Evolutionary conservation across 2,113 vertebrate genomes (phyloP).

Genomic region (Noturus placidus): DNA sequence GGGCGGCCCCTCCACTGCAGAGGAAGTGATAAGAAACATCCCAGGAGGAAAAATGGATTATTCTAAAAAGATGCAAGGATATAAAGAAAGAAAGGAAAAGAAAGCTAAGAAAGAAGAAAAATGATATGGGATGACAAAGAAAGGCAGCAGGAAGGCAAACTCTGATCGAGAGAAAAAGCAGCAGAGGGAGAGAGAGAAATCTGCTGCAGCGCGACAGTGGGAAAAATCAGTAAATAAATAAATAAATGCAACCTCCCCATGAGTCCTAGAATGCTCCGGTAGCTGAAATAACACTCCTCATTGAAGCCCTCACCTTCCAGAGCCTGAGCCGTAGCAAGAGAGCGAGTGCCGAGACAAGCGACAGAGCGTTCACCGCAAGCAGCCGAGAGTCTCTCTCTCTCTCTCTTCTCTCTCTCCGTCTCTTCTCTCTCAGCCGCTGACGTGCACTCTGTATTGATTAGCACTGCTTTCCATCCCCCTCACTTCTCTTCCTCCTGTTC

Average conservation of each 20-base stretch:
- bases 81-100: slow-evolving; percentile 43
- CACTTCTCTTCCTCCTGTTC: slow-evolving; percentile 57
- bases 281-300: slow-evolving; percentile 55
- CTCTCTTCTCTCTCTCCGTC: slow-evolving; percentile 43
- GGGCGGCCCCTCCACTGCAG: slow-evolving; percentile 65
- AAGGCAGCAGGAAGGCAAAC: slow-evolving; percentile 55
- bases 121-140: slow-evolving; percentile 47
- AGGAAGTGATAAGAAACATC: slow-evolving; percentile 59
- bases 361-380: slow-evolving; percentile 45
- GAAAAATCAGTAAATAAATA: slow-evolving; percentile 73
- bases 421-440: slow-evolving; percentile 41
- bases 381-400: slow-evolving; percentile 19
- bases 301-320: slow-evolving; percentile 55
- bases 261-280: slow-evolving; percentile 60
- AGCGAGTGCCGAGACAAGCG: slow-evolving; percentile 34
- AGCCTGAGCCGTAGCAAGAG: slow-evolving; percentile 54
- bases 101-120: slow-evolving; percentile 13
- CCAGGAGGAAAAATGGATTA: slow-evolving; percentile 62
- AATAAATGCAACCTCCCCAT: slow-evolving; percentile 64
- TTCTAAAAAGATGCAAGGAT: slow-evolving; percentile 59
- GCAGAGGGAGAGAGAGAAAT: slow-evolving; percentile 59
- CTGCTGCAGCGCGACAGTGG: slow-evolving; percentile 72
- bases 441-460: slow-evolving; percentile 48
- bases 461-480: slow-evolving; percentile 56
- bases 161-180: slow-evolving; percentile 55